Conservation (phyloP, 2,113 vertebrate genomes). For the Dasyornis broadbenti region DNA sequence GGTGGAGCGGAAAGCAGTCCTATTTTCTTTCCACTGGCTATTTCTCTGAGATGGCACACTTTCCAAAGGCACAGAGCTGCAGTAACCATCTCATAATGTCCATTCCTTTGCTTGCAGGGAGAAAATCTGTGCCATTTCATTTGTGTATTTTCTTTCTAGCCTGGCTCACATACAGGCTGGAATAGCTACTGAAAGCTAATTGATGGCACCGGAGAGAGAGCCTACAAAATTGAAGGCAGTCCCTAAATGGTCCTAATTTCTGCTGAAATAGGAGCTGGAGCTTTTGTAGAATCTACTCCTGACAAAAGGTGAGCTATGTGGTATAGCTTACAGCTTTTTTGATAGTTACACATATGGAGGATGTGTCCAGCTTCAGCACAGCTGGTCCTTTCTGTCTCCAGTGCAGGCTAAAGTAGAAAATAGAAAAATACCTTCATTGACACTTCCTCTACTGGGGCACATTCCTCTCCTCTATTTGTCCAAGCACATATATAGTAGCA, state of each 20-base stretch:
- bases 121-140: neutral
- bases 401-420: neutral
- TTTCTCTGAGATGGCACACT: neutral
- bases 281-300: neutral
- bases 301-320: neutral
- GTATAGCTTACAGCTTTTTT: neutral
- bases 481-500: neutral
- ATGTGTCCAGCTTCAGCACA: neutral
- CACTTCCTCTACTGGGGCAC: neutral
- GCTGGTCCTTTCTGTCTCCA: neutral
- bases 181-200: neutral
- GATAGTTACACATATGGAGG: neutral
- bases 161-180: neutral
- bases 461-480: neutral
- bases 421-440: neutral
- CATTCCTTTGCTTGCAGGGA: neutral
- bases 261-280: neutral
- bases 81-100: neutral
- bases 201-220: neutral
- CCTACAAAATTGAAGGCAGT: neutral
- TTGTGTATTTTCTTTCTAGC: neutral
- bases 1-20: neutral
- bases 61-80: neutral
- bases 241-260: neutral
- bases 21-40: neutral